Conservation (phyloP, 1,140 invertebrate genomes). For the Drosophila watanabei region DNA sequence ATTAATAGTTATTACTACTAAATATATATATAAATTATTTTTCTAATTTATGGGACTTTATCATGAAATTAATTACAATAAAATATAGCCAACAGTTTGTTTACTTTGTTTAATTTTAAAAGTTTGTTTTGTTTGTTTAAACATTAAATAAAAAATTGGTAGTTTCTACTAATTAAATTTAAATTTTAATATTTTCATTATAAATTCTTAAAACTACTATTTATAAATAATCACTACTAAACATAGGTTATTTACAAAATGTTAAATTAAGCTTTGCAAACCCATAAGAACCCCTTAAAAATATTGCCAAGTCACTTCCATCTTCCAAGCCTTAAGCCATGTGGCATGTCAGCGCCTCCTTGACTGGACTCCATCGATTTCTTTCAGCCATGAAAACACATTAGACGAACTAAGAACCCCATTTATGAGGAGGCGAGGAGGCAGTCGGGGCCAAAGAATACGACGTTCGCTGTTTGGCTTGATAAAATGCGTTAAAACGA, state of each 20-base stretch:
- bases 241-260: background rate
- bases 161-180: background rate
- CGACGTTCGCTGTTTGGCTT: constrained; percentile 54
- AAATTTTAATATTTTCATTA: too few species aligned
- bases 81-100: background rate
- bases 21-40: too few species aligned
- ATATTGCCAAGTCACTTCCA: background rate
- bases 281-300: background rate
- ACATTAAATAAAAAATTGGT: background rate
- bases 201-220: background rate
- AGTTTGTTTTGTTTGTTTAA: background rate
- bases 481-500: constrained; percentile 82
- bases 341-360: constrained; percentile 33
- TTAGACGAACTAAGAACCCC: constrained; percentile 59
- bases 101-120: too few species aligned
- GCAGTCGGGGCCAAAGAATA: constrained; percentile 12
- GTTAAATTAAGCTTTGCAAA: background rate
- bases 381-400: constrained; percentile 65
- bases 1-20: too few species aligned
- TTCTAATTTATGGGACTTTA: background rate
- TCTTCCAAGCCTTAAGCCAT: constrained; percentile 1
- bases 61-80: background rate
- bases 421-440: constrained; percentile 15
- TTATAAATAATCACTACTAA: background rate
- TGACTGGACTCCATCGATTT: constrained; percentile 65